Evolutionary conservation across 1,140 invertebrate genomes (phyloP), one percentile per base, ranked within the genome.

Genomic region (Melipona quadrifasciata): DNA sequence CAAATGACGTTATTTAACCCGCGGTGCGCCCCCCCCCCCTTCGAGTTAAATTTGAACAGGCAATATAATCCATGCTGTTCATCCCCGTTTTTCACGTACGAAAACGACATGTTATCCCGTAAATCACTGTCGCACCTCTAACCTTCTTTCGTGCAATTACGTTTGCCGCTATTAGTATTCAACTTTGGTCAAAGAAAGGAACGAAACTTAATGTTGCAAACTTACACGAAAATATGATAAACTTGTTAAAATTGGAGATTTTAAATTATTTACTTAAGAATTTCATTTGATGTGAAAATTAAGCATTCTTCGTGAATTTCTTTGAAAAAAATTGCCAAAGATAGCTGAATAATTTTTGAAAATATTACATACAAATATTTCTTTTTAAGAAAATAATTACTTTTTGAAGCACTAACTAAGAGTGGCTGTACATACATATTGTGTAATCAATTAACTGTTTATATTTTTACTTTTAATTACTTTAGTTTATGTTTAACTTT

Each of bases 1-100:
- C 83, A 90, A 90, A 90, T 86, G 82, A 77, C 74, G 88, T 90
- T 90, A 90, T 90, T 90, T 90, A 90, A 90, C 72, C 86, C 79
- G 53, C 27, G 75, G 57, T 86, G 75, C 71, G 58, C 27, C 75
- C 51, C 55, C 27, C 55, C 27, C 55, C n/a, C n/a, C n/a, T n/a
- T n/a, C 27, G 34, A 78, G 79, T 87, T 89, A 78, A 89, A 86
- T 88, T 87, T 79, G 84, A 75, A 64, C 61, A 39, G 64, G 70
- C 58, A 57, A 67, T 65, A 55, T 47, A 73, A 72, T 73, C 47
- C 70, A 57, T 19, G 72, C 79, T 16, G 34, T n/a, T 80, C 53
- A 31, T 68, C 70, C 57, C 79, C 19, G 4, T 58, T n/a, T 84
- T 79, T 79, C 24, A 55, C 39, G 19, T 64, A 64, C 70, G 51